Evolutionary conservation across 2,113 vertebrate species (phyloP).

Genomic region (Amazona guildingii): DNA sequence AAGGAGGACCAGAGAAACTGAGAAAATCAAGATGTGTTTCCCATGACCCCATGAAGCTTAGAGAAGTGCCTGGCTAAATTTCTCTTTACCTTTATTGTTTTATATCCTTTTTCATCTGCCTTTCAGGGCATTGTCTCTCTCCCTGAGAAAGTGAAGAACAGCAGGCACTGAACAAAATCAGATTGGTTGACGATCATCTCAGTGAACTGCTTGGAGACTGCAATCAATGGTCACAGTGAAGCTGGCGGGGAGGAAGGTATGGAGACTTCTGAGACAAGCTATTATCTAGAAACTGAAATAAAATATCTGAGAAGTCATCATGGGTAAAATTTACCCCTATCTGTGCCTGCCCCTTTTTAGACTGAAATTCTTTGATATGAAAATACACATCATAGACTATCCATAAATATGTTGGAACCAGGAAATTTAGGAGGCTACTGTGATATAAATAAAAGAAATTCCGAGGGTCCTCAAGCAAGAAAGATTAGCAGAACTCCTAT

Average conservation of each 20-base stretch:
- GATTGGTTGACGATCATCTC: background rate
- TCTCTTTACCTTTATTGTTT: conserved; percentile 3
- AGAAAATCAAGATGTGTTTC: background rate
- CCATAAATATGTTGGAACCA: background rate
- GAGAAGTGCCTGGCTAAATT: background rate
- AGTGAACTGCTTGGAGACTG: background rate
- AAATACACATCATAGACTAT: background rate
- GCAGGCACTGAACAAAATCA: background rate
- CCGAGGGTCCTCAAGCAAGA: background rate
- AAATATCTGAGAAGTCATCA: background rate
- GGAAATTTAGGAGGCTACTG: background rate
- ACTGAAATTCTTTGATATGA: background rate
- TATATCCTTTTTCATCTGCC: background rate
- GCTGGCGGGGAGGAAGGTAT: background rate
- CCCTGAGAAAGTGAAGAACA: background rate
- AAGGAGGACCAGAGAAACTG: conserved; percentile 1
- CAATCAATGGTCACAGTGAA: background rate
- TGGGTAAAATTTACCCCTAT: background rate
- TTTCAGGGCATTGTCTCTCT: background rate
- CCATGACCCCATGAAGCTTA: background rate
- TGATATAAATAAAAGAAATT: background rate
- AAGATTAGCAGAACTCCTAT: background rate
- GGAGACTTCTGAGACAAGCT: background rate
- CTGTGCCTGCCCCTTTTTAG: background rate
- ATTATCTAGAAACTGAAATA: background rate